A percentile compares a stretch with the other conserved stretches of the same genome.
Evolutionary conservation across 2,113 vertebrate genomes (phyloP).

Genomic region (Rhabdornis inornatus): DNA sequence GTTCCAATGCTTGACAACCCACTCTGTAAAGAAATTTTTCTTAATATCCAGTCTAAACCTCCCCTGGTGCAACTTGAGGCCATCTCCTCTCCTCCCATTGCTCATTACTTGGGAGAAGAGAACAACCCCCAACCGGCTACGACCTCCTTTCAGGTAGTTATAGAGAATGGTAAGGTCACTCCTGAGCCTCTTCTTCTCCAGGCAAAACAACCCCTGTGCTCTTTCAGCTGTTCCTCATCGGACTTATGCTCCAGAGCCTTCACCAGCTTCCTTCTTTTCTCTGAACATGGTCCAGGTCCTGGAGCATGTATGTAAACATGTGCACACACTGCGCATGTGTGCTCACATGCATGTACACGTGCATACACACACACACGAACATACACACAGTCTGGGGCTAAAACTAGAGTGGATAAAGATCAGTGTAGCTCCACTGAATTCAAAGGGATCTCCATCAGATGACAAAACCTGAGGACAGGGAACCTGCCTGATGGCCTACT

Average conservation of each 20-base stretch:
- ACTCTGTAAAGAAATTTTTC: neutral
- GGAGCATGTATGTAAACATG: rapidly evolving
- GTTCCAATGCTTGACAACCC: neutral
- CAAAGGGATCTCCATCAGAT: neutral
- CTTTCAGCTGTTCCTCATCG: neutral
- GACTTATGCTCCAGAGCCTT: neutral
- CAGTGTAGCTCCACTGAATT: neutral
- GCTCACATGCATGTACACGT: rapidly evolving
- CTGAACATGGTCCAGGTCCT: neutral
- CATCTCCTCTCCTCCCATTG: neutral
- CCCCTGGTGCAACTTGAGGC: neutral
- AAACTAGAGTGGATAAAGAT: neutral
- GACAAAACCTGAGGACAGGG: neutral
- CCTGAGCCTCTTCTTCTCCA: neutral
- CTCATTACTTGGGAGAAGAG: neutral
- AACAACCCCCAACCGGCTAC: neutral
- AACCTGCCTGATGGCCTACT: neutral
- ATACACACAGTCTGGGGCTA: neutral
- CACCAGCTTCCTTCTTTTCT: neutral
- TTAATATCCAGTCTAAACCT: neutral
- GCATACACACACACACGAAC: neutral
- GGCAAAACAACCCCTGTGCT: neutral
- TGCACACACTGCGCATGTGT: rapidly evolving
- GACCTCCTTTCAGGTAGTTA: neutral
- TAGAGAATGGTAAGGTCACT: neutral